A percentile compares a stretch with the other conserved stretches of the same genome.
phyloP scores from a whole-genome alignment of 2,113 vertebrate genomes.

The Brachyhypopomus occidentalis region DNA sequence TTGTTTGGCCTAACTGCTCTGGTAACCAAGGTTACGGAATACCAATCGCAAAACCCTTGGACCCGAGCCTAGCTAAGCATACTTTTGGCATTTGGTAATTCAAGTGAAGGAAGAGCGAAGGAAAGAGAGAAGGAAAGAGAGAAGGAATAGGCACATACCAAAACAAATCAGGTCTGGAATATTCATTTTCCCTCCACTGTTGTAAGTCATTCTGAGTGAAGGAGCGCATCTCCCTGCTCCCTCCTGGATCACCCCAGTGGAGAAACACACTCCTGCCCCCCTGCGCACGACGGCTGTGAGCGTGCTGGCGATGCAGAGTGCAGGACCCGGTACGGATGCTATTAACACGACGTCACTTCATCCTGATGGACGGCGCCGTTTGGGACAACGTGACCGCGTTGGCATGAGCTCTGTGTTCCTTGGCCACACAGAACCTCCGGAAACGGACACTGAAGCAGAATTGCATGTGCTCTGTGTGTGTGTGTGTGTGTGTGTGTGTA shows the following conservation, averaged over 20 bases:
- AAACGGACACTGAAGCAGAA: constrained; percentile 13
- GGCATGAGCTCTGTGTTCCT: constrained; percentile 67
- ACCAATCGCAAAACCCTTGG: constrained; percentile 60
- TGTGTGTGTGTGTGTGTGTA: too few species aligned
- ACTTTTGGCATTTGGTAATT: constrained; percentile 52
- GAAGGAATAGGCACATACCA: constrained; percentile 37
- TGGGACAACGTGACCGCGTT: constrained; percentile 63
- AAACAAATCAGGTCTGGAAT: constrained; percentile 45
- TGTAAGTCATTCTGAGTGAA: constrained; percentile 52
- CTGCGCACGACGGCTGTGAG: constrained; percentile 19
- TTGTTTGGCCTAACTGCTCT: constrained; percentile 66
- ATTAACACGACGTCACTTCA: constrained; percentile 74
- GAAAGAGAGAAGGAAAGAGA: constrained; percentile 51
- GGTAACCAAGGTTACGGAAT: constrained; percentile 62
- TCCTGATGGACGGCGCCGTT: constrained; percentile 62
- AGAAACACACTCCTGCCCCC: constrained; percentile 48
- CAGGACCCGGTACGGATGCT: constrained; percentile 71
- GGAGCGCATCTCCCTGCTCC: constrained; percentile 21
- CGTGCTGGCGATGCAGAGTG: constrained; percentile 42
- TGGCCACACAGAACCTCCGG: constrained; percentile 10
- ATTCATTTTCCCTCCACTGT: constrained; percentile 45
- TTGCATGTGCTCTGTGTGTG: background rate
- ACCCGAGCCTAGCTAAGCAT: constrained; percentile 50
- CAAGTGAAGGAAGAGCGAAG: constrained; percentile 31
- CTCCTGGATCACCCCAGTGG: constrained; percentile 52